Evolutionary conservation across 2,797 vertebrate genomes (phyloP).

Genomic region (Echeneis naucrates): DNA sequence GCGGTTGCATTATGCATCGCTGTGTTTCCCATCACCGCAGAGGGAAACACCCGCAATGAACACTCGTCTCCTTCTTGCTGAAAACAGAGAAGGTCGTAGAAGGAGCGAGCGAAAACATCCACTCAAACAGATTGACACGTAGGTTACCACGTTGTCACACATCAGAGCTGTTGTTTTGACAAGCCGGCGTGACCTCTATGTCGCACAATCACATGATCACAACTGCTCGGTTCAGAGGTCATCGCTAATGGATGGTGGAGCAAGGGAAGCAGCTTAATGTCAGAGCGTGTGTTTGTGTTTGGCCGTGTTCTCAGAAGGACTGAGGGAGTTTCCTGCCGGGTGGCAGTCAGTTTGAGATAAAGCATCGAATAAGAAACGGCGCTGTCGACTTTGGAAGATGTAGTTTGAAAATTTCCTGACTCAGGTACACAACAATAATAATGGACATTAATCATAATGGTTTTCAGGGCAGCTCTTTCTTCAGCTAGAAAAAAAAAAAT

Average conservation of each 20-base stretch:
- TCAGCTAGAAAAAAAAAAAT: too few species aligned
- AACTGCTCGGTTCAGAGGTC: constrained; percentile 78
- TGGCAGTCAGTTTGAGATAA: constrained; percentile 39
- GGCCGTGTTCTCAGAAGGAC: constrained; percentile 12
- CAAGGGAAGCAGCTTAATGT: constrained; percentile 67
- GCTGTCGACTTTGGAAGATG: background rate
- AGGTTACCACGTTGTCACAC: constrained; percentile 68
- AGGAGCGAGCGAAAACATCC: constrained; percentile 32
- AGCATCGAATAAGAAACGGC: constrained; percentile 19
- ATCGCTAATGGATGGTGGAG: constrained; percentile 78
- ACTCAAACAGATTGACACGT: constrained; percentile 54
- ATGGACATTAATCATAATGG: background rate
- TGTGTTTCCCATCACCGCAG: constrained; percentile 4
- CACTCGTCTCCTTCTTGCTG: too few species aligned
- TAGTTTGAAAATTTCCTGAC: background rate
- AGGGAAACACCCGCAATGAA: background rate
- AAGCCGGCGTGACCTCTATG: constrained; percentile 69
- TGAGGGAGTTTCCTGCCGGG: constrained; percentile 40
- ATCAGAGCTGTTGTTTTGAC: constrained; percentile 77
- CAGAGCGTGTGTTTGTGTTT: constrained; percentile 34
- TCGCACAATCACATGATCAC: constrained; percentile 82
- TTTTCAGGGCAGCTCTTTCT: background rate
- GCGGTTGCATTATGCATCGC: constrained; percentile 30
- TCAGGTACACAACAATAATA: background rate
- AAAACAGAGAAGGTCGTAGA: constrained; percentile 1